These are phyloP conservation scores for Nesoenas mayeri DNA, from an alignment of 2,113 vertebrate genomes.

Conservation along the genomic window DNA sequence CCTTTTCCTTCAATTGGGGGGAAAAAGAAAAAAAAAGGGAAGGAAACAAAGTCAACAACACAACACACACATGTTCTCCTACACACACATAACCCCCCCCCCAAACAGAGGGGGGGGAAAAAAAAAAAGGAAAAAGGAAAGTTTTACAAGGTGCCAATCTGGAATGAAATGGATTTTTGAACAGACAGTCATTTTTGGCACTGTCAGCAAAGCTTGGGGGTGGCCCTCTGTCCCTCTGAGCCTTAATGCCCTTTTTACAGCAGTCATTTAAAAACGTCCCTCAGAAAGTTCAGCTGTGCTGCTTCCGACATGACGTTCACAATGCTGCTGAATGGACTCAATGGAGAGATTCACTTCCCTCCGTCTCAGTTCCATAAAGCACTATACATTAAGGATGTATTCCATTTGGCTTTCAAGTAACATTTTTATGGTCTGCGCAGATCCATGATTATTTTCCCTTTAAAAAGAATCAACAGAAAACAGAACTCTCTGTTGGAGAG, in stretches of 20 bases:
- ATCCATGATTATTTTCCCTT: slow-evolving; percentile 28
- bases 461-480: slow-evolving; percentile 9
- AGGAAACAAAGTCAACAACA: background rate
- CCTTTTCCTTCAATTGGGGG: background rate
- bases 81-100: background rate
- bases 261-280: background rate
- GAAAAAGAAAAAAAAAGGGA: background rate
- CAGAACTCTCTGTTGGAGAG: slow-evolving; percentile 21
- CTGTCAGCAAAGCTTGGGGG: slow-evolving; percentile 61
- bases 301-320: background rate
- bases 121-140: background rate
- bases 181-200: slow-evolving; percentile 62
- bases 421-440: slow-evolving; percentile 14
- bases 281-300: background rate
- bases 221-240: background rate
- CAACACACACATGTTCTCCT: background rate
- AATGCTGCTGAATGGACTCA: background rate
- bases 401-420: slow-evolving; percentile 37
- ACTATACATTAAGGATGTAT: background rate
- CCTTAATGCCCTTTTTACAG: slow-evolving; percentile 51
- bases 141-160: background rate
- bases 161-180: slow-evolving; percentile 64
- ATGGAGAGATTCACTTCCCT: background rate
- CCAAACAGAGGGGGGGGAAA: background rate
- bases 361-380: slow-evolving; percentile 18